Evolutionary conservation across 2,113 vertebrate genomes (phyloP).

Genomic region (Delphinapterus leucas): DNA sequence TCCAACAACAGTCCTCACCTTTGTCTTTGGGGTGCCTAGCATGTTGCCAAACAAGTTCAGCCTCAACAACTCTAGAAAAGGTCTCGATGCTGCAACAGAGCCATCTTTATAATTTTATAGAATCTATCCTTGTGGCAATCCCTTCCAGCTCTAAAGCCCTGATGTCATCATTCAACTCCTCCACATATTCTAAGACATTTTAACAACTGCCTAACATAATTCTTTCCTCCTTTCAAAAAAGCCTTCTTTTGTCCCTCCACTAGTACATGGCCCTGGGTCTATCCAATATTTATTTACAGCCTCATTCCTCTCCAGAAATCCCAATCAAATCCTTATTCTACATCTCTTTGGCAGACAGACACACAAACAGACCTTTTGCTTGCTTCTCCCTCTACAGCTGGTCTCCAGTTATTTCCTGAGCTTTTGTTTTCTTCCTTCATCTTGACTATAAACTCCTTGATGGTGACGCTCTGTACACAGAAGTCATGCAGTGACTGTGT

Average conservation of each 20-base stretch:
- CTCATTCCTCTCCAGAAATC: constrained; percentile 5
- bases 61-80: not conserved
- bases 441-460: not conserved
- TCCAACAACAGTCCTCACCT: not conserved
- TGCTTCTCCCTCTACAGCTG: not conserved
- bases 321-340: not conserved
- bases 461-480: not conserved
- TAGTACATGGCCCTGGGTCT: not conserved
- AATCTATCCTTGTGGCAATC: not conserved
- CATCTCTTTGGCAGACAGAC: not conserved
- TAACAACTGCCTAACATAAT: not conserved
- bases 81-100: not conserved
- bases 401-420: not conserved
- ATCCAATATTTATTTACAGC: not conserved
- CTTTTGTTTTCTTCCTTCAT: not conserved
- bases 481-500: not conserved
- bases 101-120: not conserved
- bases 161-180: not conserved
- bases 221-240: not conserved
- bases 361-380: not conserved
- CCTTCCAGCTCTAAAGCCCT: not conserved
- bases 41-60: not conserved
- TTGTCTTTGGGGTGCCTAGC: not conserved
- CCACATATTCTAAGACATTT: not conserved
- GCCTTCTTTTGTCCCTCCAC: not conserved